Base-by-base conservation (phyloP, 2,888 invertebrate species). In the Stenodema calcarata region DNA sequence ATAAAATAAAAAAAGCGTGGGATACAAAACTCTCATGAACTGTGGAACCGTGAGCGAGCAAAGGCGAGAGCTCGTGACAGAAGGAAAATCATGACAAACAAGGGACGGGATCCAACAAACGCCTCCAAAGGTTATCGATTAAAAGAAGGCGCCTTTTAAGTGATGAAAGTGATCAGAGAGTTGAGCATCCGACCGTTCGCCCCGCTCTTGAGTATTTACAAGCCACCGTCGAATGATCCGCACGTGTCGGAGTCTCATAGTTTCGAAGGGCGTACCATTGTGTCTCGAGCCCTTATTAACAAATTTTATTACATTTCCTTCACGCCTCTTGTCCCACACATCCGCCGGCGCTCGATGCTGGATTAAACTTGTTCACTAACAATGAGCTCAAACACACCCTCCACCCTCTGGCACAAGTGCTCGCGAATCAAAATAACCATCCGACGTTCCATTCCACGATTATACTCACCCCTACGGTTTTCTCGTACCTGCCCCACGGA, bases 271-370 rank as follows among this genome's bases (percentile, higher is more conserved):
- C 30, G 75, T 12, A 11, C 47, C 44, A 41, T 78, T 78, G 78
- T 78, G 18, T 78, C 44, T 23, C 18, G 27, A 44, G 44, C 78
- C 78, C 82, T 82, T 82, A 82, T 82, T 82, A 82, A 82, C 82
- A 42, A 62, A 42, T 82, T 82, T 82, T 82, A 82, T 82, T 82
- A 82, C 82, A 82, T 82, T 82, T 82, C 82, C 82, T 82, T 82
- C 82, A 82, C 82, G 82, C 82, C 82, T 82, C 69, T 69, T 82
- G 82, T n/a, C n/a, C 50, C 18, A 35, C 82, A 70, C 82, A 69
- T 82, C 69, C 69, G 18, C 62, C 11, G 12, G 41, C 35, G 18
- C 54, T 54, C 81, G 62, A 47, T 16, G 27, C 47, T 16, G 62
- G 80, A 62, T 35, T 81, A 54, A 81, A 81, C 80, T 44, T 30